These are phyloP conservation scores for Mythimna albipuncta DNA, from an alignment of 2,888 invertebrate species.

Conservation along the genomic window DNA sequence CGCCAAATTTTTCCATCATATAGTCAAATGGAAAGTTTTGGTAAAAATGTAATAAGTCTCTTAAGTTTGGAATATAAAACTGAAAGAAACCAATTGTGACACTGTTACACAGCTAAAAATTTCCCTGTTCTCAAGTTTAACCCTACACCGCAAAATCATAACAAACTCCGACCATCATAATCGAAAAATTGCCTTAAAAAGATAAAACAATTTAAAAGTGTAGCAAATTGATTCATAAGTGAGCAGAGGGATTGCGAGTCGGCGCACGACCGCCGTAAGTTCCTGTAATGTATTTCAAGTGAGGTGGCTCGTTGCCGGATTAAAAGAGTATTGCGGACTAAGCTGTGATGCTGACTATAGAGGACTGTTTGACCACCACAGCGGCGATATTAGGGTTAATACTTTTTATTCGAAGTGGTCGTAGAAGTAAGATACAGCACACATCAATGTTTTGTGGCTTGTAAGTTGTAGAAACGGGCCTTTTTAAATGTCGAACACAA, in stretches of 20 bases:
- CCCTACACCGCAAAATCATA: not conserved
- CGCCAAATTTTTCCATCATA: no score
- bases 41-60: not conserved
- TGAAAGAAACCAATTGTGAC: not conserved
- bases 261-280: conserved; percentile 70
- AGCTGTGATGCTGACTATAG: conserved; percentile 56
- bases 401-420: conserved; percentile 16
- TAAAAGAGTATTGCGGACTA: conserved; percentile 70
- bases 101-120: not conserved
- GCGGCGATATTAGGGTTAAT: conserved; percentile 24
- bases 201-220: conserved; percentile 62
- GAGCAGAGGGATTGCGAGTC: conserved; percentile 67
- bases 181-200: conserved; percentile 37
- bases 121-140: not conserved
- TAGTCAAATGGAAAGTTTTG: no score
- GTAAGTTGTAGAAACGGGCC: not conserved
- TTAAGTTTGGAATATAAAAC: not conserved
- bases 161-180: conserved; percentile 5
- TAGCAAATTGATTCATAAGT: conserved; percentile 73
- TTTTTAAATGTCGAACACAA: not conserved
- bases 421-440: conserved; percentile 8
- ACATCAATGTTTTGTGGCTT: not conserved
- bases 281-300: conserved; percentile 78
- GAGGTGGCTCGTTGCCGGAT: conserved; percentile 69
- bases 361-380: conserved; percentile 48